A percentile compares a stretch with the other conserved stretches of the same genome.
Conservation (phyloP, 2,113 vertebrate species). For the Eptesicus fuscus region DNA sequence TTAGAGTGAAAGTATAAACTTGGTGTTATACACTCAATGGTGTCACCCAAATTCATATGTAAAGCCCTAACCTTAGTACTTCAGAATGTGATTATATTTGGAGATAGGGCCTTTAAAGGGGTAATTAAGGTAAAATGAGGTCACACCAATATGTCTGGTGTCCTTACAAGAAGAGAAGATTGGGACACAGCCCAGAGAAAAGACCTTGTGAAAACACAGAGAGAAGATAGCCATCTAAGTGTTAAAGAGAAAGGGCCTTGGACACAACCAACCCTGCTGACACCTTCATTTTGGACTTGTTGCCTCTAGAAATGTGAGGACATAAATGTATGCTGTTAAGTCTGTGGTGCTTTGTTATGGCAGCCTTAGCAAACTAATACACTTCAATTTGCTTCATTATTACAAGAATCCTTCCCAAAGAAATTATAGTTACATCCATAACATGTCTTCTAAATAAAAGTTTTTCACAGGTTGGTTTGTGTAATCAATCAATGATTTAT, state of each 20-base stretch:
- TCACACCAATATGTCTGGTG: neutral
- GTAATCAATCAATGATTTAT: constrained; percentile 9
- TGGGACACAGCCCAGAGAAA: neutral
- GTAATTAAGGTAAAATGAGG: neutral
- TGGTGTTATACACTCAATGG: neutral
- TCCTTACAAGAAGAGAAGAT: neutral
- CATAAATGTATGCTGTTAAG: neutral
- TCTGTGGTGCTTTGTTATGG: neutral
- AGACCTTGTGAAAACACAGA: neutral
- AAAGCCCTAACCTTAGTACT: neutral
- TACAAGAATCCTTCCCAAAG: neutral
- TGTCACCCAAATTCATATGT: neutral
- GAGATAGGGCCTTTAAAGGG: neutral
- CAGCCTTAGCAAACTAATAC: neutral
- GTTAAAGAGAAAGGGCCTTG: neutral
- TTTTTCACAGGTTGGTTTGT: neutral
- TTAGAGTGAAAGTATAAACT: neutral
- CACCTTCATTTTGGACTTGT: neutral
- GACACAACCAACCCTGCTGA: neutral
- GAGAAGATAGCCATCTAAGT: neutral
- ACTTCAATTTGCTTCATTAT: neutral
- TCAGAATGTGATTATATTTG: neutral
- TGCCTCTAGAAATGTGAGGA: neutral
- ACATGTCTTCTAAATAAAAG: neutral
- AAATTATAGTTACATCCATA: neutral